These are phyloP conservation scores for Xylophagus ater DNA, from an alignment of 2,888 invertebrate genomes.

Conservation along the genomic window DNA sequence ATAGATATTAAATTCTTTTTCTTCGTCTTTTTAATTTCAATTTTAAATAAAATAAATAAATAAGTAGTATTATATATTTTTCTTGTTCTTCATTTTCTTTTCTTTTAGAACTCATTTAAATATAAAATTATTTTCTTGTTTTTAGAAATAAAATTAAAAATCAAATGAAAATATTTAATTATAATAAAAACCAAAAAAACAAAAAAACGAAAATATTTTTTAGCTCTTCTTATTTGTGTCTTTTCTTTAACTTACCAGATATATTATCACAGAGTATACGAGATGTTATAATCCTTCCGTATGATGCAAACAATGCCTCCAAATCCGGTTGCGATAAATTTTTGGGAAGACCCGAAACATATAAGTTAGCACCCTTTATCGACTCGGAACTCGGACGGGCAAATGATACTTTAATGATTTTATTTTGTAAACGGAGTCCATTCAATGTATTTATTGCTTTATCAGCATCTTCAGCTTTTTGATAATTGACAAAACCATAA, in stretches of 20 bases:
- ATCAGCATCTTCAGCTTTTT: conserved; percentile 93
- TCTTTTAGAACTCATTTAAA: no score
- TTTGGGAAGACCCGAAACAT: conserved; percentile 94
- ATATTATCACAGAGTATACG: conserved; percentile 91
- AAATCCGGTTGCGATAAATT: conserved; percentile 93
- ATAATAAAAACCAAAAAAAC: no score
- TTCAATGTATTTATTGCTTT: conserved; percentile 97
- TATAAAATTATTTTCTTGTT: neutral
- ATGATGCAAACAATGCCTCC: conserved; percentile 88
- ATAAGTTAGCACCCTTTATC: conserved; percentile 95
- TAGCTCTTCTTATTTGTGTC: no score
- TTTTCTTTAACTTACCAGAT: conserved; percentile 32
- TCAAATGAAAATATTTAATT: no score
- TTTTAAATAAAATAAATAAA: no score
- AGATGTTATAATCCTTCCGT: conserved; percentile 92
- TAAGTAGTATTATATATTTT: no score
- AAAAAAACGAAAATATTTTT: no score
- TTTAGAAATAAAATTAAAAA: conserved; percentile 9
- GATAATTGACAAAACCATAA: conserved; percentile 99
- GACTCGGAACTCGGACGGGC: conserved; percentile 96
- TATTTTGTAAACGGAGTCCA: conserved; percentile 96
- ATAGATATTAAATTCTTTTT: no score
- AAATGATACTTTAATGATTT: conserved; percentile 98
- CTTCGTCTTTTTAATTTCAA: no score
- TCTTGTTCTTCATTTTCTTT: no score